These are phyloP conservation scores for Malurus elegans DNA, from an alignment of 2,113 vertebrate genomes.

Conservation along the genomic window DNA sequence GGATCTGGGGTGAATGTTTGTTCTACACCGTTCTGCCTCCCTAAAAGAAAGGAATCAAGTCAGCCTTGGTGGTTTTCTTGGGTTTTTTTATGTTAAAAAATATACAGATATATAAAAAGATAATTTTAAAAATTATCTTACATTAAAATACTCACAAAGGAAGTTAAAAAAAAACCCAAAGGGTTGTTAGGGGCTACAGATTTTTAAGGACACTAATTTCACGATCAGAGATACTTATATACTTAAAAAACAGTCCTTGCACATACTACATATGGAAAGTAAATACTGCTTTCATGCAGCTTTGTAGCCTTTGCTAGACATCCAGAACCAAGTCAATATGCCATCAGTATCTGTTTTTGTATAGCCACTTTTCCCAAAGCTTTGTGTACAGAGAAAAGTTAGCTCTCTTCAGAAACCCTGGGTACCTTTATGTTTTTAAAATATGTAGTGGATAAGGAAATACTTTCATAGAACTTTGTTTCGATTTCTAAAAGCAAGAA, in stretches of 20 bases:
- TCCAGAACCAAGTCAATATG: not conserved
- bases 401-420: not conserved
- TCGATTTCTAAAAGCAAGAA: not conserved
- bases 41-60: not conserved
- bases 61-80: not conserved
- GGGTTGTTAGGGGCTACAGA: not conserved
- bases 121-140: not conserved
- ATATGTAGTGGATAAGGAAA: not conserved
- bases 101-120: too few species aligned
- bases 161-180: rapidly evolving
- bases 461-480: not conserved
- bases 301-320: not conserved
- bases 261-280: not conserved
- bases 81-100: not conserved
- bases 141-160: not conserved
- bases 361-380: not conserved
- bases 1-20: not conserved
- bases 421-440: not conserved
- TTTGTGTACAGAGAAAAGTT: not conserved
- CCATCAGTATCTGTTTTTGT: not conserved
- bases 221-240: not conserved
- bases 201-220: not conserved
- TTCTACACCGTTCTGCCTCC: not conserved
- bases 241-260: not conserved
- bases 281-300: not conserved